A percentile compares a stretch with the other conserved stretches of the same genome.
Conservation (phyloP, 2,888 invertebrate species). For the Augiades crinisus region DNA sequence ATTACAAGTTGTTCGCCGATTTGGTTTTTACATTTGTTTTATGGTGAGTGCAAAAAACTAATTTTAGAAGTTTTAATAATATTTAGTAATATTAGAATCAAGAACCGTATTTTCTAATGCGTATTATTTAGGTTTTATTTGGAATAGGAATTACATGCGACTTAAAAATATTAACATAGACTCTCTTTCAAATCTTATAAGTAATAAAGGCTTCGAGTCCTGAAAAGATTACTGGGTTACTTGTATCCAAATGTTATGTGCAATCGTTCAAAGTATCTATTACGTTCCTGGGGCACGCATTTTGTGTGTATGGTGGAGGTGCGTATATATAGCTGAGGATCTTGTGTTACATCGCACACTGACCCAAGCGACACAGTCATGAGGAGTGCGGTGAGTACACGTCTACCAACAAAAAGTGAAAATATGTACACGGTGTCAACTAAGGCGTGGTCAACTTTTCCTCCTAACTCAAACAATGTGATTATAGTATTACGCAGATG, state of each 20-base stretch:
- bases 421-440: slow-evolving; percentile 50
- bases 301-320: slow-evolving; percentile 63
- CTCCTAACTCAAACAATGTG: slow-evolving; percentile 28
- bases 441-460: slow-evolving; percentile 37
- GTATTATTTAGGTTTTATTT: too few relatives aligned
- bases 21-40: slow-evolving; percentile 47
- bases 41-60: slow-evolving; percentile 56
- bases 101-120: too few relatives aligned
- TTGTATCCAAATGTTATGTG: slow-evolving; percentile 38
- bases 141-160: too few relatives aligned
- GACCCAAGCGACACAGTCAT: slow-evolving; percentile 56
- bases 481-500: slow-evolving; percentile 22
- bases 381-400: slow-evolving; percentile 71
- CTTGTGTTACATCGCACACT: slow-evolving; percentile 50
- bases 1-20: slow-evolving; percentile 37
- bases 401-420: slow-evolving; percentile 37
- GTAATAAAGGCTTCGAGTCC: not conserved
- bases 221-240: slow-evolving; percentile 15
- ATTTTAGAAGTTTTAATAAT: too few relatives aligned
- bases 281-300: slow-evolving; percentile 33
- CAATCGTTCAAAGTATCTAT: slow-evolving; percentile 32
- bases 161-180: too few relatives aligned
- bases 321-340: slow-evolving; percentile 58
- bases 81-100: too few relatives aligned
- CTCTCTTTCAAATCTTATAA: too few relatives aligned